Evolutionary conservation across 2,797 vertebrate species (phyloP).

Genomic region (Dromococcyx pavoninus): DNA sequence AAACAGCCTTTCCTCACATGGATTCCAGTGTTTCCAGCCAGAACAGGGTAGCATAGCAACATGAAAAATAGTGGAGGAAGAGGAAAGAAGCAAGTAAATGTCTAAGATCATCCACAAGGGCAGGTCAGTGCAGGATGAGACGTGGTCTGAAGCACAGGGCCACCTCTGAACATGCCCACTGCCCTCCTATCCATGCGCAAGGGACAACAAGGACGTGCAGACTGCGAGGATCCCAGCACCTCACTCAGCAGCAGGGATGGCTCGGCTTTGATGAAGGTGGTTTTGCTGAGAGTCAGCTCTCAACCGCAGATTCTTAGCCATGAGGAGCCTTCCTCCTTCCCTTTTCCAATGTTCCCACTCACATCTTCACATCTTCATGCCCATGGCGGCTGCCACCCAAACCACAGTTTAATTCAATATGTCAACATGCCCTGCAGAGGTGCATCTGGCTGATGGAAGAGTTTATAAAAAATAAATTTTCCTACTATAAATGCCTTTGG

Average conservation of each 20-base stretch:
- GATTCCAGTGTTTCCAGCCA: neutral
- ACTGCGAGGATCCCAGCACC: neutral
- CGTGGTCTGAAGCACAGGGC: neutral
- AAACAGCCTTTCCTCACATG: neutral
- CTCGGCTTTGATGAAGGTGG: neutral
- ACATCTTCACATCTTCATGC: neutral
- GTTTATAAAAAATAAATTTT: conserved; percentile 23
- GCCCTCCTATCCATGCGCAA: neutral
- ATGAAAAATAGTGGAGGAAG: neutral
- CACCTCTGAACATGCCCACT: neutral
- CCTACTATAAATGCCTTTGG: neutral
- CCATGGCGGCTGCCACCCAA: neutral
- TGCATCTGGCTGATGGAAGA: neutral
- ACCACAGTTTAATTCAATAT: conserved; percentile 27
- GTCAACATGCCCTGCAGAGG: neutral
- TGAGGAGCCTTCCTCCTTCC: neutral
- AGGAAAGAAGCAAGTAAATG: neutral
- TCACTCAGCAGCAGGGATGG: neutral
- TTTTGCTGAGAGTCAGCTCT: neutral
- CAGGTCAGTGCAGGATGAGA: neutral
- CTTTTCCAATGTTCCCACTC: neutral
- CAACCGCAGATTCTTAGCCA: neutral
- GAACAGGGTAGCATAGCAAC: neutral
- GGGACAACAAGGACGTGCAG: neutral
- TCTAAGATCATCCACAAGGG: neutral